These are phyloP conservation scores for Cantharis lateralis DNA, from an alignment of 2,888 invertebrate species.

Conservation along the genomic window DNA sequence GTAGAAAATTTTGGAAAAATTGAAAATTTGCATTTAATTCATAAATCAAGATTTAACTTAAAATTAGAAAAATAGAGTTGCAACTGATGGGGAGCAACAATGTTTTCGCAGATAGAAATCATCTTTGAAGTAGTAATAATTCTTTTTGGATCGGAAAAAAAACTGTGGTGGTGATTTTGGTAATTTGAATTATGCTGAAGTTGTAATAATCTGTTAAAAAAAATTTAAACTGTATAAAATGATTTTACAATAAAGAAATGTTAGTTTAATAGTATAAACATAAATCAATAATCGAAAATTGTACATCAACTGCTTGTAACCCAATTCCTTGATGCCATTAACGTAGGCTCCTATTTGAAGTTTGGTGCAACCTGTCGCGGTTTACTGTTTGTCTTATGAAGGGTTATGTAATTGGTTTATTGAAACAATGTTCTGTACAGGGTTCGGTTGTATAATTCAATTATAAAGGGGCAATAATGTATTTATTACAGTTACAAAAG, in stretches of 20 bases:
- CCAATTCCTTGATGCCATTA: constrained; percentile 26
- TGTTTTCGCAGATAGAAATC: neutral
- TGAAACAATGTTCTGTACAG: constrained; percentile 45
- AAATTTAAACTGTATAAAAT: neutral
- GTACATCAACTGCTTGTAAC: constrained; percentile 15
- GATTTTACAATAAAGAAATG: neutral
- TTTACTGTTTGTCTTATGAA: constrained; percentile 45
- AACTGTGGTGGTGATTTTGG: neutral
- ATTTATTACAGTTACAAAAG: constrained; percentile 43
- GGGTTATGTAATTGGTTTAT: constrained; percentile 49
- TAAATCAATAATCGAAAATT: neutral
- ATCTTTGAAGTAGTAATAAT: neutral
- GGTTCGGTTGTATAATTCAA: constrained; percentile 40
- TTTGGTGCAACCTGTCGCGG: constrained; percentile 43
- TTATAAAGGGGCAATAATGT: constrained; percentile 41
- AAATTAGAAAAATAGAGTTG: neutral
- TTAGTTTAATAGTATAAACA: neutral
- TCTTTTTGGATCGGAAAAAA: neutral
- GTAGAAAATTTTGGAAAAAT: neutral
- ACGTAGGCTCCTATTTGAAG: constrained; percentile 35
- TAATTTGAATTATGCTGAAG: neutral
- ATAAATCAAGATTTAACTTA: neutral
- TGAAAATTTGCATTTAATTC: neutral
- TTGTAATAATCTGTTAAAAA: neutral
- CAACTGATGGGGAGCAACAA: neutral